A percentile compares a stretch with the other conserved stretches of the same genome.
Conservation (phyloP, 2,888 invertebrate species). For the Myopa testacea region DNA sequence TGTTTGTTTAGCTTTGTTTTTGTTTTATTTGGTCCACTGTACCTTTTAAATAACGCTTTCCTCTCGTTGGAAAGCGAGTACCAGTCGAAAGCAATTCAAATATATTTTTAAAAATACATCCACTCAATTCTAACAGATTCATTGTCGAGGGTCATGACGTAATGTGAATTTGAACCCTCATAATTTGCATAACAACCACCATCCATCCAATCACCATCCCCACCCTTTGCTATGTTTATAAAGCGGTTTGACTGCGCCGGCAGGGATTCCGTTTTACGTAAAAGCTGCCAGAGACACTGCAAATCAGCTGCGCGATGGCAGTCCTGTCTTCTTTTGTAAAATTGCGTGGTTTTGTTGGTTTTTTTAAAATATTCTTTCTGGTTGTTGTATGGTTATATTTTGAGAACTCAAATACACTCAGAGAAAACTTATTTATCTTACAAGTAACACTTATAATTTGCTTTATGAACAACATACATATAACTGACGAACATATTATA, state of each 20-base stretch:
- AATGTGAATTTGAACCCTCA: conserved; percentile 24
- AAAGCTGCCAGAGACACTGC: neutral
- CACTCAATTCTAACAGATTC: neutral
- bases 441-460: too few relatives aligned
- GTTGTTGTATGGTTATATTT: too few relatives aligned
- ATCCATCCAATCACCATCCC: neutral
- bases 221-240: neutral
- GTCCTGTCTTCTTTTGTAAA: too few relatives aligned
- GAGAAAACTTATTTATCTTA: too few relatives aligned
- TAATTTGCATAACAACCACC: conserved; percentile 8
- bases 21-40: too few relatives aligned
- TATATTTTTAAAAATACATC: neutral
- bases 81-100: too few relatives aligned
- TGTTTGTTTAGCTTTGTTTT: too few relatives aligned
- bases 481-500: too few relatives aligned
- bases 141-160: neutral
- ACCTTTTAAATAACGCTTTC: neutral
- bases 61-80: neutral
- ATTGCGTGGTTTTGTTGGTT: too few relatives aligned
- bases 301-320: neutral
- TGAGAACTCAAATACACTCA: too few relatives aligned
- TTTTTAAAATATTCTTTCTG: too few relatives aligned
- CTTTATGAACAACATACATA: too few relatives aligned
- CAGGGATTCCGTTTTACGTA: neutral
- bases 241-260: neutral